phyloP scores from a whole-genome alignment of 2,888 invertebrate species.

The Lathronympha strigana region DNA sequence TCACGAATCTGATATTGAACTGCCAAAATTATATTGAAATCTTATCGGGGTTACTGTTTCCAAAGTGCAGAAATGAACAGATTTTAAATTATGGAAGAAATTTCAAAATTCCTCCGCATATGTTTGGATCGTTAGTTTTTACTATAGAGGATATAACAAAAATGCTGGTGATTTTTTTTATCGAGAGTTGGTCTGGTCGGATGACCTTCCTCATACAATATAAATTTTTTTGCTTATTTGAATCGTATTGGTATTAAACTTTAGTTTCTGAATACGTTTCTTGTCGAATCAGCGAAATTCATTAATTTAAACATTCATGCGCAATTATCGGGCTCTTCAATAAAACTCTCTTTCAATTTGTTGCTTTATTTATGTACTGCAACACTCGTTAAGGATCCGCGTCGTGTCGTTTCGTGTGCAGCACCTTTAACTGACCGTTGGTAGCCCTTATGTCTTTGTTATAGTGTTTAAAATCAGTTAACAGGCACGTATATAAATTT shows the following conservation, averaged over 20 bases:
- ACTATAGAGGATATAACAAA: no score
- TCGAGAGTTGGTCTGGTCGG: no score
- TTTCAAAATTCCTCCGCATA: no score
- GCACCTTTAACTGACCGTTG: no score
- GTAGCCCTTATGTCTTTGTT: background rate
- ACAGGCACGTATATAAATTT: no score
- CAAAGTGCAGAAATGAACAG: background rate
- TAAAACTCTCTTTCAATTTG: conserved; percentile 77
- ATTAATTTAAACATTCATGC: conserved; percentile 81
- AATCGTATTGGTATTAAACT: background rate
- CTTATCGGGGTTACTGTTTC: background rate
- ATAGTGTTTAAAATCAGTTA: no score
- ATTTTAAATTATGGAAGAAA: background rate
- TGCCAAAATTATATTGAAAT: background rate
- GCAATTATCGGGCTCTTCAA: conserved; percentile 81
- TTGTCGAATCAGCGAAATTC: conserved; percentile 69
- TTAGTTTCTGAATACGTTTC: conserved; percentile 21
- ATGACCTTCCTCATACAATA: no score
- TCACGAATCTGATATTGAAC: conserved; percentile 40
- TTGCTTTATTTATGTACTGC: conserved; percentile 71
- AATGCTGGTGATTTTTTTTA: no score
- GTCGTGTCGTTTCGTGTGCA: conserved; percentile 4
- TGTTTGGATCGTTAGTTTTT: no score
- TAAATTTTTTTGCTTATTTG: no score
- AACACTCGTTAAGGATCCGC: conserved; percentile 52